Evolutionary conservation across 2,113 vertebrate genomes (phyloP).

Genomic region (Phrynosoma platyrhinos): DNA sequence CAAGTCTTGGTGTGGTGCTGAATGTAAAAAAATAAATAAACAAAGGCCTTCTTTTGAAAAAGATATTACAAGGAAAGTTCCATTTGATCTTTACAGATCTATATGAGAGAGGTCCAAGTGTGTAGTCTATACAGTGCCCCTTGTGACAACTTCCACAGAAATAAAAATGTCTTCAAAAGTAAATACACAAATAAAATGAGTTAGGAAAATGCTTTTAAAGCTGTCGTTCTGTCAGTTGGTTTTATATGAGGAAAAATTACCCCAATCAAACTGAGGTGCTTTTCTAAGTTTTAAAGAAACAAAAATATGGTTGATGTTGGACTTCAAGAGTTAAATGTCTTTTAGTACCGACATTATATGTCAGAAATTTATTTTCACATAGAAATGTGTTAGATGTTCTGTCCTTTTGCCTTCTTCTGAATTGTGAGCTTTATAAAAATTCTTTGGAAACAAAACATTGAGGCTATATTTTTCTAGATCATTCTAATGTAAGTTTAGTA

Average conservation of each 20-base stretch:
- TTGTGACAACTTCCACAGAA: conserved; percentile 32
- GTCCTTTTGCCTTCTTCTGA: conserved; percentile 13
- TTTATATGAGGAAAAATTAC: conserved; percentile 34
- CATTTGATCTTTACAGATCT: conserved; percentile 27
- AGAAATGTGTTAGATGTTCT: conserved; percentile 25
- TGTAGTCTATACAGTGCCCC: conserved; percentile 37
- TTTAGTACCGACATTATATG: conserved; percentile 14
- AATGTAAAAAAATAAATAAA: conserved; percentile 16
- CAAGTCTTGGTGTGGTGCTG: conserved; percentile 12
- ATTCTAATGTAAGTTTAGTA: conserved; percentile 51
- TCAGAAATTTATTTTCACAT: conserved; percentile 46
- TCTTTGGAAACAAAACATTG: conserved; percentile 49
- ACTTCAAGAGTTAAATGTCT: conserved; percentile 48
- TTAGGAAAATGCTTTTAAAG: conserved; percentile 25
- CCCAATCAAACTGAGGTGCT: not conserved
- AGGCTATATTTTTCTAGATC: conserved; percentile 50
- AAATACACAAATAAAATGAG: conserved; percentile 43
- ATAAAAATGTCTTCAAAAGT: conserved; percentile 46
- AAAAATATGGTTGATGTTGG: conserved; percentile 39
- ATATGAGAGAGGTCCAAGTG: conserved; percentile 36
- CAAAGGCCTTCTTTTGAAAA: conserved; percentile 5
- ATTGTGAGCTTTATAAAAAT: conserved; percentile 54
- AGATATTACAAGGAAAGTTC: conserved; percentile 1
- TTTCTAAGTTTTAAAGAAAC: conserved; percentile 34
- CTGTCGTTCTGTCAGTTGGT: conserved; percentile 8